Evolutionary conservation across 2,113 vertebrate species (phyloP), one percentile per base, ranked within the genome.

Genomic region (Gambusia affinis): DNA sequence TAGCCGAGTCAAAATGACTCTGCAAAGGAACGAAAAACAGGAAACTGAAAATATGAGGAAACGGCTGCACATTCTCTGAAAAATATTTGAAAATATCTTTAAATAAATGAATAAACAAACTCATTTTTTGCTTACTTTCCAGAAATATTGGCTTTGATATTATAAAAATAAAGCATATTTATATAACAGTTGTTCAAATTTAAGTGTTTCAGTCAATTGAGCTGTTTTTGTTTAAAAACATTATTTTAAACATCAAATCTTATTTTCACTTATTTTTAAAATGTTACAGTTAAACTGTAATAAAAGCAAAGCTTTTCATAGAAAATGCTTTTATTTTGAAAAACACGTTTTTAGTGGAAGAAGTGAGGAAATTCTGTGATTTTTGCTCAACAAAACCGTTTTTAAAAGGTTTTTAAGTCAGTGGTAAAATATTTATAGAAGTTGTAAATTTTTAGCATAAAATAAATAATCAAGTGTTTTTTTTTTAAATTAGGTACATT

Each of bases 1-100:
- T 51, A 68, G 75, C 60, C 3, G 4, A 64, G 78, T 70, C 62
- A 64, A 11, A 19, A 31, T 72, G 51, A 77, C 70, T 60, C 54
- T 31, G 17, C 44, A 64, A 81, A 60, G 42, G 68, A 63, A 66
- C n/a, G 76, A 51, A 14, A 15, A 4, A 33, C 4, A 19, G 47
- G 66, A 4, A 54, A 7, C 72, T 67, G 51, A 67, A 74, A 31
- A 30, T 2, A 27, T 12, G 37, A 17, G 66, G 22, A 42, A 19
- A 54, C 30, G 70, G 24, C 66, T 51, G 22, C 6, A 54, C 7
- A 8, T 54, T 54, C 22, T n/a, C 51, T 8, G 6, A 51, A 24
- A 51, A 8, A 22, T 8, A 4, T 24, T 2, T 37, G 2, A 30
- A 30, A 30, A 30, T 30, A 30, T 30, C 3, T 30, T 30, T 30